A percentile compares a stretch with the other conserved stretches of the same genome.
Conservation (phyloP, 2,797 vertebrate genomes). For the Esox masquinongy region DNA sequence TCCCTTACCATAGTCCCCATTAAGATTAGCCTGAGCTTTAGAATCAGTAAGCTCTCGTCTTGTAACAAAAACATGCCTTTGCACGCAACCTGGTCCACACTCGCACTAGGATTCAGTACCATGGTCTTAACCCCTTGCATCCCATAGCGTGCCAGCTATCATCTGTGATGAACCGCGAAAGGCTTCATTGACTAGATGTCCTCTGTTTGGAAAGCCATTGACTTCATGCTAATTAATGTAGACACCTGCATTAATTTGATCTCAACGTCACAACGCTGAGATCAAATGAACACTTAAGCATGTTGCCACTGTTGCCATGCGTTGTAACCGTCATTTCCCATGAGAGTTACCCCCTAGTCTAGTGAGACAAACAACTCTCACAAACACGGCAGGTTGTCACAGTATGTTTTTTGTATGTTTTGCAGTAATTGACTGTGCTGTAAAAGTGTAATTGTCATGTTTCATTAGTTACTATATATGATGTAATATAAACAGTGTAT, state of each 20-base stretch:
- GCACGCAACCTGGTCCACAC: conserved; percentile 59
- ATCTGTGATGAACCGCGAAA: conserved; percentile 43
- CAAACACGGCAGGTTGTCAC: not conserved
- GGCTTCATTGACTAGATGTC: conserved; percentile 56
- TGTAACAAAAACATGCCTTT: conserved; percentile 45
- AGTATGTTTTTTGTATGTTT: not conserved
- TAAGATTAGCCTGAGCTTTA: conserved; percentile 69
- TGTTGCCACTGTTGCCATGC: not conserved
- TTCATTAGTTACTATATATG: not conserved
- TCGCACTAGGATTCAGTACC: conserved; percentile 27
- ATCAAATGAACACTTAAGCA: not conserved
- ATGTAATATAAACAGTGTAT: not conserved
- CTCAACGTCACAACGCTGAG: not conserved
- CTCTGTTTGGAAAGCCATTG: conserved; percentile 15
- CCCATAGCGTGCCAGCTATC: conserved; percentile 40
- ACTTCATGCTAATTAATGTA: not conserved
- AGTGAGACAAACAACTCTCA: not conserved
- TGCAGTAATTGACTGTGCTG: not conserved
- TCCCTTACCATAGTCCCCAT: conserved; percentile 59
- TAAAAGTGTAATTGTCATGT: not conserved
- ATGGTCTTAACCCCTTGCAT: conserved; percentile 36
- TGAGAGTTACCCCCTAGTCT: too few species aligned
- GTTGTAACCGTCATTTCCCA: not conserved
- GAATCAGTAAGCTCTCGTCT: conserved; percentile 39
- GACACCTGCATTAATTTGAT: not conserved